phyloP scores from a whole-genome alignment of 2,888 invertebrate species.

The Sinotaia quadrata region DNA sequence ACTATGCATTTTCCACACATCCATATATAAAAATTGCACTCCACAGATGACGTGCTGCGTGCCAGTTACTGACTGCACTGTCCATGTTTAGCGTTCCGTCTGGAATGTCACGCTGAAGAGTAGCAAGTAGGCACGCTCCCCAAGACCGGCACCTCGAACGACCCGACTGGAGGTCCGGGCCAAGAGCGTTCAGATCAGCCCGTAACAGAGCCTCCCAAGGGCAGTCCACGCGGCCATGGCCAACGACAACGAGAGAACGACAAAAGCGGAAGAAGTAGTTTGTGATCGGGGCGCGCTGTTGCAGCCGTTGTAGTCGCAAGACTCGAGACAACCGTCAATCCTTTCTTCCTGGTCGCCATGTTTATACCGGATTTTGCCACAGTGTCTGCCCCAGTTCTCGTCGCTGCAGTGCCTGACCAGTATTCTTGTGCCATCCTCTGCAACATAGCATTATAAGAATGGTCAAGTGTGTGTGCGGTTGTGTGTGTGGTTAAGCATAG shows the following conservation, averaged over 20 bases:
- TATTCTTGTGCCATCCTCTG: slow-evolving; percentile 62
- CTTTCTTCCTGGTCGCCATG: slow-evolving; percentile 38
- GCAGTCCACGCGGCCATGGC: background rate
- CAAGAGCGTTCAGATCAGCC: too few species aligned
- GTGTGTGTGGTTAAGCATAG: background rate
- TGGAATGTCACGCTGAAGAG: too few species aligned
- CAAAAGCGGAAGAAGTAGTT: slow-evolving; percentile 1
- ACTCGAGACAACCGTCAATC: slow-evolving; percentile 63
- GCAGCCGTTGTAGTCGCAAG: slow-evolving; percentile 68
- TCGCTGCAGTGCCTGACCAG: slow-evolving; percentile 64
- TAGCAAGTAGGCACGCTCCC: too few species aligned
- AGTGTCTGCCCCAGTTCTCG: slow-evolving; percentile 64
- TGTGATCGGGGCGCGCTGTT: slow-evolving; percentile 47
- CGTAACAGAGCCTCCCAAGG: too few species aligned
- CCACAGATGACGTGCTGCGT: too few species aligned
- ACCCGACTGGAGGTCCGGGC: too few species aligned
- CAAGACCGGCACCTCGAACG: too few species aligned
- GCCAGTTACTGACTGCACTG: too few species aligned
- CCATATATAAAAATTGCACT: too few species aligned
- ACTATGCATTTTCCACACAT: too few species aligned
- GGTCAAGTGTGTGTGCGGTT: background rate
- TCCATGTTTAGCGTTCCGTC: too few species aligned
- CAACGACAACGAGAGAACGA: background rate
- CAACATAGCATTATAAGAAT: slow-evolving; percentile 27
- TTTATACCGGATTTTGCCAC: slow-evolving; percentile 61